Evolutionary conservation across 2,888 invertebrate genomes (phyloP).

Genomic region (Apantesis nais): DNA sequence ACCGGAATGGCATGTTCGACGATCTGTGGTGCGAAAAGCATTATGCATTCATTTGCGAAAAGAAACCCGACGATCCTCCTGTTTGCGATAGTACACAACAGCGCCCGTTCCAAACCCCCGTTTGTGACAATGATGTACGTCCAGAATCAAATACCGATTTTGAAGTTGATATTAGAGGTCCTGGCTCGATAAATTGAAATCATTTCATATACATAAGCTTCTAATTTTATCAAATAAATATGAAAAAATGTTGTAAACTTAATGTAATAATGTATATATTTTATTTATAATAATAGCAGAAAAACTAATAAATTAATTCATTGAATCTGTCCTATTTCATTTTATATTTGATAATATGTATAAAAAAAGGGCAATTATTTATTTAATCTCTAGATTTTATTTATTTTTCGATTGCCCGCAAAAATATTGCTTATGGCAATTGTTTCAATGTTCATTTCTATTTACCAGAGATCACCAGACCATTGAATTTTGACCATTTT

Average conservation of each 20-base stretch:
- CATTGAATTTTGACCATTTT: too few relatives aligned
- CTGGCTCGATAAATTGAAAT: not conserved
- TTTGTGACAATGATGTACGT: not conserved
- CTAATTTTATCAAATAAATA: not conserved
- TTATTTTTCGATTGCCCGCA: too few relatives aligned
- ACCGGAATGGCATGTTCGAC: constrained; percentile 45
- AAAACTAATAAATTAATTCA: not conserved
- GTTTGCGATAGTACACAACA: constrained; percentile 12
- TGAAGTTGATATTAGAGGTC: not conserved
- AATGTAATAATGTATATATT: not conserved
- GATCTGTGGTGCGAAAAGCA: constrained; percentile 51
- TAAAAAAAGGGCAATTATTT: too few relatives aligned
- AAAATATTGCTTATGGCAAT: too few relatives aligned
- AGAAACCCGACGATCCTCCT: constrained; percentile 7
- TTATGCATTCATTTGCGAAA: constrained; percentile 32
- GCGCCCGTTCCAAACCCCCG: not conserved
- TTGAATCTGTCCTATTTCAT: not conserved
- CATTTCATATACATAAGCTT: too few relatives aligned
- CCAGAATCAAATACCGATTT: not conserved
- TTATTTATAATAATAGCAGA: not conserved
- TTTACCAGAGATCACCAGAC: too few relatives aligned
- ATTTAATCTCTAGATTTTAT: too few relatives aligned
- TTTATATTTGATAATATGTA: too few relatives aligned
- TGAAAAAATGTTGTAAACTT: not conserved
- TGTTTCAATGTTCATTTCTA: too few relatives aligned